Base-by-base conservation (phyloP, 2,888 invertebrate genomes). In the Lasioglossum vierecki region DNA sequence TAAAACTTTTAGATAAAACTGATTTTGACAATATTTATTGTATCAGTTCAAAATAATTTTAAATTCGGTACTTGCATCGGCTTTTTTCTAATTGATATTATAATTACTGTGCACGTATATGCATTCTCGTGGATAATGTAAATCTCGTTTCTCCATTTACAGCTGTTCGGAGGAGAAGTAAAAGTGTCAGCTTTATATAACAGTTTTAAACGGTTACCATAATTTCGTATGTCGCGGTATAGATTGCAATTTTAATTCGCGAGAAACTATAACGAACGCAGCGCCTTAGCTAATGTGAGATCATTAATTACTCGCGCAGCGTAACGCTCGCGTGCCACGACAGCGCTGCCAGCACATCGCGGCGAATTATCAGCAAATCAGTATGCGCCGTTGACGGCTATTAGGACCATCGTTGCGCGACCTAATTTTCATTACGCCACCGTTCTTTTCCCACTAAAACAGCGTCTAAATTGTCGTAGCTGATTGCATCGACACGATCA, bases 321-420 rank as follows among this genome's bases (percentile, higher is more conserved):
- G 53, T 46, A 57, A 70, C 35, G 30, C 39, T 41, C 26, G 78
- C 82, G 46, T 53, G 74, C 18, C 41, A 30, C 15, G 15, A 18
- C 30, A 73, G 41, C 26, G 13, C 66, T 35, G 18, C 4, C 15
- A 30, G 46, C 30, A 6, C 66, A 41, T 13, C 13, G 60, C 22
- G 6, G 53, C 77, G 79, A 72, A 41, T 46, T 73, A 89, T 80
- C 76, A 46, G 11, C 35, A 60, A 70, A 72, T 85, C 75, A 53
- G 63, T 53, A 82, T 66, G 46, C 41, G 30, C 72, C 71, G 57
- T 83, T 82, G 80, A 86, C 81, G n/a, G 76, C 39, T 4, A 75
- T 82, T 82, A 82, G 39, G 49, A 9, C 8, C 41, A 73, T 76
- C 60, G 26, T 78, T 30, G 8, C 76, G 63, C 63, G 82, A 86